phyloP scores from a whole-genome alignment of 2,113 vertebrate genomes.

The Varanus komodoensis region DNA sequence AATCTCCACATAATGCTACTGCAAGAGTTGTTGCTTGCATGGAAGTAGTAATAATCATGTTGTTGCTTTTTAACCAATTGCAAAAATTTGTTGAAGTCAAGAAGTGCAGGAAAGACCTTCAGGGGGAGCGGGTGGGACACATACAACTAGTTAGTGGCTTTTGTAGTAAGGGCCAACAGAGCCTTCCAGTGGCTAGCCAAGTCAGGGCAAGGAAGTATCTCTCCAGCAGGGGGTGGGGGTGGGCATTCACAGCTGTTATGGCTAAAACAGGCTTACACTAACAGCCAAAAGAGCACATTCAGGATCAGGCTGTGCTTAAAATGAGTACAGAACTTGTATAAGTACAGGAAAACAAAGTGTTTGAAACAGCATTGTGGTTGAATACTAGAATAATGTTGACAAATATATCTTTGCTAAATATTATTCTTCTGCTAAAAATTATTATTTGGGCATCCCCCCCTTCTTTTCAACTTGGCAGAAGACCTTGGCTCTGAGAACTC shows the following conservation, averaged over 20 bases:
- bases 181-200: background rate
- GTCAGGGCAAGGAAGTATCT: background rate
- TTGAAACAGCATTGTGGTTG: background rate
- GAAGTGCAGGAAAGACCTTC: background rate
- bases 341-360: background rate
- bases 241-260: background rate
- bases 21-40: too few relatives aligned
- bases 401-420: background rate
- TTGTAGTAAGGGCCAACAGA: background rate
- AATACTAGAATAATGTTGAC: background rate
- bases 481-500: conserved; percentile 93
- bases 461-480: conserved; percentile 80
- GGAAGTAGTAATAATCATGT: background rate
- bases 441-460: conserved; percentile 12
- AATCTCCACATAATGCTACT: background rate
- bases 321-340: background rate
- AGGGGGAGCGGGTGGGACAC: too few relatives aligned
- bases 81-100: background rate
- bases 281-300: background rate
- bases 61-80: background rate
- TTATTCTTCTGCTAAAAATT: conserved; percentile 27
- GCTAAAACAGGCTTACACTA: background rate
- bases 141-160: background rate
- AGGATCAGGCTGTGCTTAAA: background rate
- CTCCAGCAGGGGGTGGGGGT: background rate